Percentiles rank a stretch among this genome's conserved stretches.
Conservation (phyloP, 2,113 vertebrate species). For the Cyprinodon brontotheroides region DNA sequence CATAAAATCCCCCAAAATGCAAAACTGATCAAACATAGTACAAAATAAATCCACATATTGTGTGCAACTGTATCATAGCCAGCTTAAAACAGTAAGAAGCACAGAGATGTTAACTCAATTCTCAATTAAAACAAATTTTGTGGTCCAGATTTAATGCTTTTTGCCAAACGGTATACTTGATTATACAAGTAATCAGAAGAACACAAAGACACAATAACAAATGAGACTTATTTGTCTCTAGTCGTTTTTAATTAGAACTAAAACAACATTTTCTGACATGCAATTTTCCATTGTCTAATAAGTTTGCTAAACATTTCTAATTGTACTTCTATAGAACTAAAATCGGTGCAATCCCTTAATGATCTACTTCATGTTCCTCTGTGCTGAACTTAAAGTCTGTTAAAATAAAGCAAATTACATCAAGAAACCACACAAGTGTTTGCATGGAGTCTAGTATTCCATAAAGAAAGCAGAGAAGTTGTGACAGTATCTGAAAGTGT, state of each 20-base stretch:
- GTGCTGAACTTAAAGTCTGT: background rate
- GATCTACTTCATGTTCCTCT: background rate
- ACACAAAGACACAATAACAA: background rate
- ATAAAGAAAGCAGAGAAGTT: background rate
- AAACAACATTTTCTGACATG: background rate
- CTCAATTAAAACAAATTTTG: background rate
- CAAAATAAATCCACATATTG: background rate
- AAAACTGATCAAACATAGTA: background rate
- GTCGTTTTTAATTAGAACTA: background rate
- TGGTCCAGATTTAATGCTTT: background rate
- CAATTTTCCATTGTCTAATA: background rate
- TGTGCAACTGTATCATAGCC: background rate
- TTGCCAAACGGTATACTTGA: background rate
- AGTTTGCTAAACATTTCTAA: background rate
- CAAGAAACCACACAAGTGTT: background rate
- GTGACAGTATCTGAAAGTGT: constrained; percentile 3
- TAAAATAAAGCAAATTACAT: background rate
- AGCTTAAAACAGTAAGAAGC: background rate
- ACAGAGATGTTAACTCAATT: background rate
- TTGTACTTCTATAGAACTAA: background rate
- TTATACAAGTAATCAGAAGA: background rate
- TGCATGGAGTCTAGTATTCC: background rate
- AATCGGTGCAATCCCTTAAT: background rate
- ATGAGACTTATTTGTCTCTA: background rate
- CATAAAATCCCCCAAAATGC: background rate